Evolutionary conservation across 2,888 invertebrate genomes (phyloP).

Genomic region (Sussaba pulchella): DNA sequence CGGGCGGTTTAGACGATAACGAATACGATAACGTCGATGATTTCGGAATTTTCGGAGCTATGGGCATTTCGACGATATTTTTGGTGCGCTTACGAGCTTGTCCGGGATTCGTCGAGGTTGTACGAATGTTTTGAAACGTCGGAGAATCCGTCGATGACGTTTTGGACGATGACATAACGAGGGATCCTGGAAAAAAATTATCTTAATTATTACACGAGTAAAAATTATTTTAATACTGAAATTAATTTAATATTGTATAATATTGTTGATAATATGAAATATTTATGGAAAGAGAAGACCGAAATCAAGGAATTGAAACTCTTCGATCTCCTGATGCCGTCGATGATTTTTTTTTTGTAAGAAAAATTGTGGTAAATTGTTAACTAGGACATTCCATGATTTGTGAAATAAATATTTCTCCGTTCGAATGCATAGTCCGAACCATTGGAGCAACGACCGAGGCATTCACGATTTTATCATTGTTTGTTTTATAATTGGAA

Average conservation of each 20-base stretch:
- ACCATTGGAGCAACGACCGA: too few relatives aligned
- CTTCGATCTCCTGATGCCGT: too few relatives aligned
- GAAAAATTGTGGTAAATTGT: too few relatives aligned
- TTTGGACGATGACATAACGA: slow-evolving; percentile 14
- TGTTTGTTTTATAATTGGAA: too few relatives aligned
- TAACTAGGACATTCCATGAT: too few relatives aligned
- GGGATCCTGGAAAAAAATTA: slow-evolving; percentile 8
- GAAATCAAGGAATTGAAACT: too few relatives aligned
- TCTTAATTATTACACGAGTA: too few relatives aligned
- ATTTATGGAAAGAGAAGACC: background rate
- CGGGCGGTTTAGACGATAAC: slow-evolving; percentile 70
- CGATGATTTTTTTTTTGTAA: too few relatives aligned
- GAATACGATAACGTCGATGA: slow-evolving; percentile 31
- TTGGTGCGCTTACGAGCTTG: slow-evolving; percentile 5
- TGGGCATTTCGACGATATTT: slow-evolving; percentile 60
- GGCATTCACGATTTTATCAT: too few relatives aligned
- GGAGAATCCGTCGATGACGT: slow-evolving; percentile 18
- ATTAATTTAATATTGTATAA: background rate
- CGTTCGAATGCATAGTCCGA: too few relatives aligned
- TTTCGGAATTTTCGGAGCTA: slow-evolving; percentile 70
- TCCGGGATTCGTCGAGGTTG: background rate
- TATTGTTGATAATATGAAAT: background rate
- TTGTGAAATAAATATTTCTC: too few relatives aligned
- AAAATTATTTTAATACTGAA: too few relatives aligned
- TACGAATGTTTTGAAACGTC: slow-evolving; percentile 21